Evolutionary conservation across 2,113 vertebrate genomes (phyloP).

Genomic region (Donacobius atricapilla): DNA sequence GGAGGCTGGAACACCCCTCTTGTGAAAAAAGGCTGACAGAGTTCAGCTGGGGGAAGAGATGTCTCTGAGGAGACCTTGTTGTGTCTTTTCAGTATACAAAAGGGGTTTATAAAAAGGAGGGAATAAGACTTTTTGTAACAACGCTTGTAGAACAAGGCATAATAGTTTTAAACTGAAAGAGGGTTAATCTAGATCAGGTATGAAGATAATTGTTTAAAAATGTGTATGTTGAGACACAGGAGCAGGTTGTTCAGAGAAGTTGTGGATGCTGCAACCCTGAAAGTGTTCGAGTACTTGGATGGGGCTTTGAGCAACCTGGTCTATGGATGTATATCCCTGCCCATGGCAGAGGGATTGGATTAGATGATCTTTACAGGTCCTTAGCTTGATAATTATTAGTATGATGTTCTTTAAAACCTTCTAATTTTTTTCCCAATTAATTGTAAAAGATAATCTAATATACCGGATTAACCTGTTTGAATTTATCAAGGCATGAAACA

Average conservation of each 20-base stretch:
- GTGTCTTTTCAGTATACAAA: background rate
- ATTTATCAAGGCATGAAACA: background rate
- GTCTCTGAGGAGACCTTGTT: background rate
- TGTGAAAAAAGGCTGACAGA: background rate
- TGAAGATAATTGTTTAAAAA: background rate
- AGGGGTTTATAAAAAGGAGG: background rate
- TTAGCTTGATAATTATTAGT: background rate
- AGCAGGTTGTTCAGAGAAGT: background rate
- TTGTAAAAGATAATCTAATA: background rate
- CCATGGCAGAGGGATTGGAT: background rate
- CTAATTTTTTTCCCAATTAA: background rate
- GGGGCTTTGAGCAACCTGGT: background rate
- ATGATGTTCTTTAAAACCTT: background rate
- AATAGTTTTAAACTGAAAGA: background rate
- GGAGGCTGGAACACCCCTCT: background rate
- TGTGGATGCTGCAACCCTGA: background rate
- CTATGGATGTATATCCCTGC: background rate
- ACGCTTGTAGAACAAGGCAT: background rate
- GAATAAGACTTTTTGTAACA: background rate
- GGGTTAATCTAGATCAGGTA: accelerated
- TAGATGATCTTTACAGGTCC: background rate
- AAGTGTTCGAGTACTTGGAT: background rate
- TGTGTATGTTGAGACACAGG: background rate
- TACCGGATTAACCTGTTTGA: background rate
- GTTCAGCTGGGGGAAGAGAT: background rate